Conservation (phyloP, 2,888 invertebrate species). For the Aphodius granarius region DNA sequence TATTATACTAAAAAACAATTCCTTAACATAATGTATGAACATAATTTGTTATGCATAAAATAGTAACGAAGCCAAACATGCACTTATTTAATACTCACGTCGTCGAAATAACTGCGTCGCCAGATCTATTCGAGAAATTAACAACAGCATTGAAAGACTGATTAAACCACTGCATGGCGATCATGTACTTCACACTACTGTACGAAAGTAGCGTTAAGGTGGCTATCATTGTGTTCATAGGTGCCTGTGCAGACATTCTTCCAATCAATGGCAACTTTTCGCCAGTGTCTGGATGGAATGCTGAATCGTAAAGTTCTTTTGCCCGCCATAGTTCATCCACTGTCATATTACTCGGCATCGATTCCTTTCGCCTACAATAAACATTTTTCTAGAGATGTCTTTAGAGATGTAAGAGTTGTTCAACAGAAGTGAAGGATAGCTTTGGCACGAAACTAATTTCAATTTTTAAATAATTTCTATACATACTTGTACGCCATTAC, state of each 20-base stretch:
- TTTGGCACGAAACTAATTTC: no score
- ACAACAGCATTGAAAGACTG: conserved; percentile 97
- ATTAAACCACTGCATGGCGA: conserved; percentile 95
- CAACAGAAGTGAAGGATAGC: no score
- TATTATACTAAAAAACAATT: no score
- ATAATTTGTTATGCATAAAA: background rate
- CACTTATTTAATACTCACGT: conserved; percentile 56
- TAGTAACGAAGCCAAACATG: no score
- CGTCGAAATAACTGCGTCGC: conserved; percentile 68
- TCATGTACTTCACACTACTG: conserved; percentile 84
- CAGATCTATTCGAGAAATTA: conserved; percentile 95
- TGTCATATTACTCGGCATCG: conserved; percentile 57
- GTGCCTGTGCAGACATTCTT: conserved; percentile 97
- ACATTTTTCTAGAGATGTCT: no score
- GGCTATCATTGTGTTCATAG: conserved; percentile 95
- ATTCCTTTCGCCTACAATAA: conserved; percentile 26
- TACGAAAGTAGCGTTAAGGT: conserved; percentile 98
- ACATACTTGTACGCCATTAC: conserved; percentile 78
- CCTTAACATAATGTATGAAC: background rate
- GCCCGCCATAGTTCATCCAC: conserved; percentile 86
- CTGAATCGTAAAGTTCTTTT: conserved; percentile 96
- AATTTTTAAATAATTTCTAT: background rate
- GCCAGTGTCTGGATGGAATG: conserved; percentile 97
- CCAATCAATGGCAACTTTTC: conserved; percentile 94
- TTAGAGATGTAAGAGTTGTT: no score